Evolutionary conservation across 2,113 vertebrate genomes (phyloP).

Genomic region (Grallaria varia): DNA sequence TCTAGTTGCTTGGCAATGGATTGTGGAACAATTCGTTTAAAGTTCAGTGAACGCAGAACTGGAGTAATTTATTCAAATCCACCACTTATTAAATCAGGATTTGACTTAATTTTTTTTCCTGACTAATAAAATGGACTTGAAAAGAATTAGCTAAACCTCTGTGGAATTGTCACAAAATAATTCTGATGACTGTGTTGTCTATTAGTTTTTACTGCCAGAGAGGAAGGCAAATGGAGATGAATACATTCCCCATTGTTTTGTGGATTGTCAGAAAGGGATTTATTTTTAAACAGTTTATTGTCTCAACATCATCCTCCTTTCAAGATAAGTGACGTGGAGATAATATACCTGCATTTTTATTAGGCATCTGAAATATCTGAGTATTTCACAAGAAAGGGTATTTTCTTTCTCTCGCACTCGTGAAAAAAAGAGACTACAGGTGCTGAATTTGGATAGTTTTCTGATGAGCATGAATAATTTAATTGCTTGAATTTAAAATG

Average conservation of each 20-base stretch:
- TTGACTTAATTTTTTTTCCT: conserved; percentile 47
- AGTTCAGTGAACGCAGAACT: conserved; percentile 62
- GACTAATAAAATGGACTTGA: conserved; percentile 67
- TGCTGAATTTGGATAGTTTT: neutral
- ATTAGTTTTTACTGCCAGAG: conserved; percentile 21
- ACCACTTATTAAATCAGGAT: conserved; percentile 67
- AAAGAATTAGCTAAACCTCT: conserved; percentile 66
- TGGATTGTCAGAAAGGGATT: conserved; percentile 42
- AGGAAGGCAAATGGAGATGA: conserved; percentile 15
- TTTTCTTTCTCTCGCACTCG: neutral
- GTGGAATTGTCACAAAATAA: conserved; percentile 56
- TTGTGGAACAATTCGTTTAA: conserved; percentile 67
- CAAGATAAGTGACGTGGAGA: conserved; percentile 34
- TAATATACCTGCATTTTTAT: conserved; percentile 50
- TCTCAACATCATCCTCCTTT: conserved; percentile 40
- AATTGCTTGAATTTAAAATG: neutral
- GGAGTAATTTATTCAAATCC: conserved; percentile 75
- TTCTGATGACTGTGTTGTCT: conserved; percentile 54
- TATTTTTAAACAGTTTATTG: conserved; percentile 55
- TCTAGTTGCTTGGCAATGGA: conserved; percentile 57
- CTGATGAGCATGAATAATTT: neutral
- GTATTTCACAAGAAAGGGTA: neutral
- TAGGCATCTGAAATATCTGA: neutral
- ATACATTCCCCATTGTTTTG: conserved; percentile 35
- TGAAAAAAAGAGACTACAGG: neutral